Evolutionary conservation across 2,113 vertebrate species (phyloP), one percentile per base, ranked within the genome.

Genomic region (Lepus europaeus): DNA sequence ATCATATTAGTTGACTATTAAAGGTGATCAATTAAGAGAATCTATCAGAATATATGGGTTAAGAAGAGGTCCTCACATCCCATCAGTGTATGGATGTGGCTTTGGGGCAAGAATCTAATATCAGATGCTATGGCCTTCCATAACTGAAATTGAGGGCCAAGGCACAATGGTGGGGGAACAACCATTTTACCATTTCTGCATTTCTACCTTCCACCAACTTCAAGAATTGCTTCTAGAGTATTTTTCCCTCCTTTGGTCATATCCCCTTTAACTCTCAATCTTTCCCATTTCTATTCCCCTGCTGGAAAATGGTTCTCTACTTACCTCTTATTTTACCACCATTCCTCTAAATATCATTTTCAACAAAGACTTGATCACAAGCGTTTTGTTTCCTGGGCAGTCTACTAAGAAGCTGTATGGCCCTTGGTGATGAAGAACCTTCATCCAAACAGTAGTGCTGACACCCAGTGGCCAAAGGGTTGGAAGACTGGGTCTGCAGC

Each of bases 371-470:
- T 89, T 64, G 12, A 61, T 84, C 63, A 31, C 27, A 64, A 33
- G 39, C 53, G 84, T 83, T 90, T 82, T 70, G 14, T 84, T 87
- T 92, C 23, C 31, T 72, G 72, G 87, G 22, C 87, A 81, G 11
- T 49, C 72, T 84, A 36, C 45, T 56, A 66, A 81, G 19, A 86
- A 95, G 31, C 33, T 79, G 23, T 23, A 36, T 51, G 22, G 8
- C 31, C 59, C 4, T 72, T 80, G 64, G 22, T 68, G 73, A 72
- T 72, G 49, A 80, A 87, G 64, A 81, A 33, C 76, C 90, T 80
- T 77, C 87, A 89, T 92, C 33, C 51, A 78, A 92, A 81, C 56
- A 88, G 19, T 84, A 80, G 63, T 73, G 49, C 82, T 92, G 81
- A 92, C 66, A 85, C 27, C 80, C 39, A 87, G n/a, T 68, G 66